Base-by-base conservation (phyloP, 2,888 invertebrate species). In the Andrena hattorfiana region DNA sequence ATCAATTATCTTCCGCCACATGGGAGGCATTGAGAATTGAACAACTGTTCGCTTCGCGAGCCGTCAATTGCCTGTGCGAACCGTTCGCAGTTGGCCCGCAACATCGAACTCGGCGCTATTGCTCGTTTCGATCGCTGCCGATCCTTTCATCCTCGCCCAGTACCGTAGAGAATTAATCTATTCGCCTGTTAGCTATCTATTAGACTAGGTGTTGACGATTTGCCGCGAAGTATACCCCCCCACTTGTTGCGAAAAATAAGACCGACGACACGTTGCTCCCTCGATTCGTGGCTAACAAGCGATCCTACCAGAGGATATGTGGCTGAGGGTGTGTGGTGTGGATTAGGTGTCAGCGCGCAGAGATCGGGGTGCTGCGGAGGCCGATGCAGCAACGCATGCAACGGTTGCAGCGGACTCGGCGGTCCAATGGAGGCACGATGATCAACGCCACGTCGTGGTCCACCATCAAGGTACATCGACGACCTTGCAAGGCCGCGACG, bases 311-410 rank as follows among this genome's bases (percentile, higher is more conserved):
- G 82, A 83, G 81, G 77, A 79, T 80, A 81, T 88, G 90, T 93
- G 90, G 93, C 91, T 93, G 92, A 93, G 92, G 92, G 92, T 91
- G 93, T 92, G 92, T 91, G 92, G 92, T 92, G 91, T 92, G 92
- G 91, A 91, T 90, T 88, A 93, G 93, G 92, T 93, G 91, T 91
- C 92, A 90, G 90, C 92, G 91, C 89, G 89, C 90, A 90, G 91
- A 91, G 91, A 91, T 90, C 92, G 90, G 86, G 87, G 85, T 84
- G 84, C 85, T 86, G 87, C 82, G 71, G 91, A 91, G 67, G 81
- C 79, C 75, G 83, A 79, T 78, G 85, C 88, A 82, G 82, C 90
- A 85, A 77, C 87, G 73, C 85, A 87, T 86, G 77, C 88, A 87
- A 86, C 87, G 71, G 70, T 80, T 71, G 81, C 88, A 77, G 85